phyloP scores from a whole-genome alignment of 2,888 invertebrate species.

The Agrochola circellaris region DNA sequence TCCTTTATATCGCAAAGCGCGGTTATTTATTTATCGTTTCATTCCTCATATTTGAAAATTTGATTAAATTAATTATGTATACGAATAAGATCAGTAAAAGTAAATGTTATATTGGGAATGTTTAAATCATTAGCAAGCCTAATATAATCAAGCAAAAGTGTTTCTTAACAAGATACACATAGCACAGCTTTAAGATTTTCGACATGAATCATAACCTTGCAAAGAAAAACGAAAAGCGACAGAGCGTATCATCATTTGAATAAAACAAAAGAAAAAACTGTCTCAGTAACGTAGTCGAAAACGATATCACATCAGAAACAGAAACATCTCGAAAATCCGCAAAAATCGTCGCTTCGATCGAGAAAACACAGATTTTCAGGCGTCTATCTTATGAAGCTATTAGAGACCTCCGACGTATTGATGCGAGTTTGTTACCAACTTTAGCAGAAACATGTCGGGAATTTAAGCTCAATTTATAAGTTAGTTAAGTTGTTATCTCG shows the following conservation, averaged over 20 bases:
- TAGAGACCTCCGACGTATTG: constrained; percentile 19
- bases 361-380: constrained; percentile 35
- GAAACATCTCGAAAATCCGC: neutral
- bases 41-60: neutral
- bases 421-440: constrained; percentile 52
- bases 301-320: constrained; percentile 19
- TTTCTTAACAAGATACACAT: neutral
- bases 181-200: neutral
- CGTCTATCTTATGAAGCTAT: constrained; percentile 44
- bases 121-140: neutral
- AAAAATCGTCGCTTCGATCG: constrained; percentile 14
- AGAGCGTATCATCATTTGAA: neutral
- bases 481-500: constrained; percentile 51
- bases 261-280: constrained; percentile 19
- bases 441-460: constrained; percentile 43
- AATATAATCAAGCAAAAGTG: neutral
- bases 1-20: neutral
- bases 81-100: neutral
- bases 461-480: constrained; percentile 55
- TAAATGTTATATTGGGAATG: neutral
- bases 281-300: constrained; percentile 1
- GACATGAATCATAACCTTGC: neutral
- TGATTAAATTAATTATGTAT: neutral
- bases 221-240: neutral
- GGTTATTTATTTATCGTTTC: neutral